These are phyloP conservation scores for Rhodinocichla rosea DNA, from an alignment of 2,113 vertebrate genomes.

Conservation along the genomic window DNA sequence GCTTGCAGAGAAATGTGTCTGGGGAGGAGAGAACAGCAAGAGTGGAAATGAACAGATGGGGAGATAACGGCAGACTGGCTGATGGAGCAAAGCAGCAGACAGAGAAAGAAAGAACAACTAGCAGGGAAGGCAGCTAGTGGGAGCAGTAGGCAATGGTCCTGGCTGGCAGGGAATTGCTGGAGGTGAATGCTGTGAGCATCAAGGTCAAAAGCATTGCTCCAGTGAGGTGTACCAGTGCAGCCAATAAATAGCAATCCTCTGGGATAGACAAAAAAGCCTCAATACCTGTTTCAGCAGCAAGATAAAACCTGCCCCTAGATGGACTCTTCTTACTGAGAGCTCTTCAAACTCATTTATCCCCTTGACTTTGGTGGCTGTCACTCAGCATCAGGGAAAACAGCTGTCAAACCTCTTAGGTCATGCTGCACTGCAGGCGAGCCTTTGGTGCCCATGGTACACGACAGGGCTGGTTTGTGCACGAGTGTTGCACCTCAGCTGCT, in stretches of 20 bases:
- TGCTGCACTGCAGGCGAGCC: background rate
- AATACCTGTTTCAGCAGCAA: background rate
- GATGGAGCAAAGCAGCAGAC: background rate
- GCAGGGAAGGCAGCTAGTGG: background rate
- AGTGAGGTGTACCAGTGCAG: background rate
- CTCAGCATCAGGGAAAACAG: background rate
- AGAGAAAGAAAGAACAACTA: conserved; percentile 31
- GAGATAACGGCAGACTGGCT: background rate
- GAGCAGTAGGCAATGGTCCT: background rate
- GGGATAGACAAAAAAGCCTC: background rate
- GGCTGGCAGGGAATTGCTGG: background rate
- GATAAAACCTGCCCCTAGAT: background rate
- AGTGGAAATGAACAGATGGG: conserved; percentile 27
- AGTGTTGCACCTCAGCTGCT: background rate
- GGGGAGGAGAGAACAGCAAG: background rate
- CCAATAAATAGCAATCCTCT: background rate
- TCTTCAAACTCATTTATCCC: background rate
- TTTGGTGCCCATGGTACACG: background rate
- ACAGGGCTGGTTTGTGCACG: fast-evolving
- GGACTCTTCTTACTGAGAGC: background rate
- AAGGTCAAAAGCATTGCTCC: background rate
- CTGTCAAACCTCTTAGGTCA: background rate
- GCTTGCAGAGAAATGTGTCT: background rate
- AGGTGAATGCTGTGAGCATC: background rate
- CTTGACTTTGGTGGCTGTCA: background rate